A percentile compares a stretch with the other conserved stretches of the same genome.
These are phyloP conservation scores for Ptychobarbus kaznakovi DNA, from an alignment of 2,797 vertebrate species.

Conservation along the genomic window DNA sequence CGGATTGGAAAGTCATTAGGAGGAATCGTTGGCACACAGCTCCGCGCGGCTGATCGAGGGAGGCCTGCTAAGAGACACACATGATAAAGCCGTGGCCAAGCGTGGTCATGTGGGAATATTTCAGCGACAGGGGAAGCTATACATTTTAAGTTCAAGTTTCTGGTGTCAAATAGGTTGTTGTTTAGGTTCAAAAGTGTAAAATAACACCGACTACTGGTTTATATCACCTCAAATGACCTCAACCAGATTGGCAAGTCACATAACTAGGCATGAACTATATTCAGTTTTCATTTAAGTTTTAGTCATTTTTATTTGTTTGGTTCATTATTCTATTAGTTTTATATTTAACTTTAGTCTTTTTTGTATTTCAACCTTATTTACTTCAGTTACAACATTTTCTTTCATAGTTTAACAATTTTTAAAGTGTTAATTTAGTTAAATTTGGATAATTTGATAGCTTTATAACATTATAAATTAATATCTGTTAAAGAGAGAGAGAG, in stretches of 20 bases:
- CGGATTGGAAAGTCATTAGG: conserved; percentile 31
- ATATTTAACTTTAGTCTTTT: neutral
- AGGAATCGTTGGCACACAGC: neutral
- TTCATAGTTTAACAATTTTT: too few species aligned
- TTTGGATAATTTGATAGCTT: too few species aligned
- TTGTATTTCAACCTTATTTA: neutral
- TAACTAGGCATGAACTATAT: neutral
- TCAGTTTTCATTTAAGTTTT: neutral
- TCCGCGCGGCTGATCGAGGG: neutral
- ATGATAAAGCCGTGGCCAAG: neutral
- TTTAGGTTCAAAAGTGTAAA: neutral
- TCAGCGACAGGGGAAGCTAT: neutral
- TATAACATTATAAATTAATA: too few species aligned
- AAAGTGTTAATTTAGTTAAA: too few species aligned
- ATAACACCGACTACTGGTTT: neutral
- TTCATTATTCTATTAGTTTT: too few species aligned
- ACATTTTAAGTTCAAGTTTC: neutral
- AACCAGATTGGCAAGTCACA: neutral
- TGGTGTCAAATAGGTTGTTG: neutral
- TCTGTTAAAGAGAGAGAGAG: too few species aligned
- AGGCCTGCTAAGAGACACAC: neutral
- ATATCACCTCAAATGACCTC: neutral
- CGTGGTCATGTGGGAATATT: neutral
- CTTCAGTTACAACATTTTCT: neutral
- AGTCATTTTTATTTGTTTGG: neutral